phyloP scores from a whole-genome alignment of 64 coral and sea anemone species.

The Hydrozoanthus tunicans region DNA sequence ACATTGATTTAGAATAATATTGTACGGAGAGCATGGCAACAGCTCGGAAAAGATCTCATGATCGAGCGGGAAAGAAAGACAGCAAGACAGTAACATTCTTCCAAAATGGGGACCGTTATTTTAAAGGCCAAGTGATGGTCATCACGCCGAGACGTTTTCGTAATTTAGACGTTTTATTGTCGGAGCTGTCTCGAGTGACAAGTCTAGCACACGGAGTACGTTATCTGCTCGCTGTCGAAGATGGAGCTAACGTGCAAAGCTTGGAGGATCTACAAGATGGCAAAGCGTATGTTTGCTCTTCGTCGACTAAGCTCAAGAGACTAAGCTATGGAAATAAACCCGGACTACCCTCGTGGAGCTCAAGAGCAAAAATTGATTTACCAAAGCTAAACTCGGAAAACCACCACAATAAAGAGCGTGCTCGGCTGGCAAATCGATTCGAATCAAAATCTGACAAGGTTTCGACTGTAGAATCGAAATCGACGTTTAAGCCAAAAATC shows the following conservation, averaged over 20 bases:
- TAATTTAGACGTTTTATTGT: conserved; percentile 76
- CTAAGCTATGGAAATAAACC: conserved; percentile 76
- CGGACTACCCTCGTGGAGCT: conserved; percentile 68
- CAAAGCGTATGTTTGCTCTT: conserved; percentile 97
- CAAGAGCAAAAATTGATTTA: conserved; percentile 65
- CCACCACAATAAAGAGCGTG: neutral
- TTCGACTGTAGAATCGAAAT: conserved; percentile 17
- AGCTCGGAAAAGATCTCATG: conserved; percentile 10
- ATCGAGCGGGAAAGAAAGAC: conserved; percentile 43
- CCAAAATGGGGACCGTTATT: conserved; percentile 91
- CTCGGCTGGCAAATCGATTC: neutral
- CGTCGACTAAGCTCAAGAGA: conserved; percentile 73
- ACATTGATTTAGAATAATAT: neutral
- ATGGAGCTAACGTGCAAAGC: conserved; percentile 74
- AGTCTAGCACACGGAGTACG: conserved; percentile 86
- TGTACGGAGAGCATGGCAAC: conserved; percentile 56
- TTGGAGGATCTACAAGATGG: conserved; percentile 90
- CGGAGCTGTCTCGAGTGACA: conserved; percentile 73
- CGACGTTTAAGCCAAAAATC: conserved; percentile 76
- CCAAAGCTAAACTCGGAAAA: conserved; percentile 21
- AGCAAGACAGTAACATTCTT: conserved; percentile 87
- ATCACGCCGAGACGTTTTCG: conserved; percentile 88
- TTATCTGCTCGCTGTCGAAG: conserved; percentile 78
- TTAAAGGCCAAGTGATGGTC: conserved; percentile 74
- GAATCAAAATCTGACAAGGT: neutral